Base-by-base conservation (phyloP, 2,888 invertebrate species). In the Pachliopta kotzebuea region DNA sequence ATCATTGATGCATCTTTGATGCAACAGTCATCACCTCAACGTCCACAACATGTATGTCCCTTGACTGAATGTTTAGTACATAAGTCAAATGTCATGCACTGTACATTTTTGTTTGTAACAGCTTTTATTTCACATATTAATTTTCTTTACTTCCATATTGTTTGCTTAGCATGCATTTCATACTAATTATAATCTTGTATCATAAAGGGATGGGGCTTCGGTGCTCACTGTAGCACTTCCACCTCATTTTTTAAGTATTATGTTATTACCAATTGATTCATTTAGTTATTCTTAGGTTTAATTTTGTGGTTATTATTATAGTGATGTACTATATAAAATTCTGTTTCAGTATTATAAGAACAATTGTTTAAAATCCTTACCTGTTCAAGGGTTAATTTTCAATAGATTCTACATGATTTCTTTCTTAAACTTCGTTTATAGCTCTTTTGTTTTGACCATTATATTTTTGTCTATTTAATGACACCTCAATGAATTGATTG, bases 1-100 rank as follows among this genome's bases (percentile, higher is more conserved):
- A 89, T 92, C 81, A 90, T 92, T 85, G 92, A 92, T 80, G 88
- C 91, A 86, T 91, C 92, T 84, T 75, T 90, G 84, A 89, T 92
- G 90, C 91, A 90, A 86, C 92, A 90, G 81, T 80, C 88, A 76
- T 81, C 90, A 76, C 78, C 87, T 81, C 92, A 89, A 80, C 90
- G 86, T 77, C 87, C 90, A 69, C 91, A 90, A 89, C 92, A 92
- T 90, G 92, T 92, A 92, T 90, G 92, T 92, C 78, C 76, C 69
- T 74, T 75, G 75, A 75, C 76, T 76, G 76, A 24, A 65, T 65
- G 65, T 67, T 63, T 69, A 62, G 57, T 66, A 62, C 63, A 67
- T 69, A 69, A 60, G 62, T 64, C 55, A 71, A 72, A 69, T 68
- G 68, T 62, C 61, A 65, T 65, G 65, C 65, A 58, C 65, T 65